A percentile compares a stretch with the other conserved stretches of the same genome.
phyloP scores from a whole-genome alignment of 2,113 vertebrate genomes.

The Pluvialis apricaria region DNA sequence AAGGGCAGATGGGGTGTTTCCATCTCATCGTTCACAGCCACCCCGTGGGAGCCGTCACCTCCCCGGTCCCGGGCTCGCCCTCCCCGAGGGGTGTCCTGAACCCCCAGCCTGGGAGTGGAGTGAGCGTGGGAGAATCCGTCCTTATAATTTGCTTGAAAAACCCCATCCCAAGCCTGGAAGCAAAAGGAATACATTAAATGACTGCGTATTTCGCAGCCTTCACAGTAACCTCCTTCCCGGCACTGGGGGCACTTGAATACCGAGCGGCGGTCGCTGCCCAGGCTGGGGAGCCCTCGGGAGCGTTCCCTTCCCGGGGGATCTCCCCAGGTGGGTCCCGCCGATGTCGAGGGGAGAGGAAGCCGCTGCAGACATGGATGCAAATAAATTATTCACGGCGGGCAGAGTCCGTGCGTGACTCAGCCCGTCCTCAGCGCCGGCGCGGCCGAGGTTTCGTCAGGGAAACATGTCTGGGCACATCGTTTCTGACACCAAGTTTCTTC shows the following conservation, averaged over 20 bases:
- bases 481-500: not conserved
- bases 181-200: not conserved
- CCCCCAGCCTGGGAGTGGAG: not conserved
- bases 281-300: not conserved
- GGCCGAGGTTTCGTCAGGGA: not conserved
- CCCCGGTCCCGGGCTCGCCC: not conserved
- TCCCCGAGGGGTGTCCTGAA: not conserved
- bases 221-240: not conserved
- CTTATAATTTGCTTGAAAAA: not conserved
- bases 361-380: not conserved
- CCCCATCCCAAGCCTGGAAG: not conserved
- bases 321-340: not conserved
- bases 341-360: not conserved
- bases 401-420: slow-evolving; percentile 6
- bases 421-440: not conserved
- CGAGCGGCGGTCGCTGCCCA: accelerated
- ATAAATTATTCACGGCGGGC: not conserved
- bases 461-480: not conserved
- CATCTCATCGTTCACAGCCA: not conserved
- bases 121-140: not conserved
- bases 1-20: not conserved
- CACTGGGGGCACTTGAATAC: not conserved
- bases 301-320: accelerated
- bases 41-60: not conserved
- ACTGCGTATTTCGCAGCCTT: not conserved